Conservation (phyloP, 1,140 invertebrate genomes). For the Platyscapa corneri region DNA sequence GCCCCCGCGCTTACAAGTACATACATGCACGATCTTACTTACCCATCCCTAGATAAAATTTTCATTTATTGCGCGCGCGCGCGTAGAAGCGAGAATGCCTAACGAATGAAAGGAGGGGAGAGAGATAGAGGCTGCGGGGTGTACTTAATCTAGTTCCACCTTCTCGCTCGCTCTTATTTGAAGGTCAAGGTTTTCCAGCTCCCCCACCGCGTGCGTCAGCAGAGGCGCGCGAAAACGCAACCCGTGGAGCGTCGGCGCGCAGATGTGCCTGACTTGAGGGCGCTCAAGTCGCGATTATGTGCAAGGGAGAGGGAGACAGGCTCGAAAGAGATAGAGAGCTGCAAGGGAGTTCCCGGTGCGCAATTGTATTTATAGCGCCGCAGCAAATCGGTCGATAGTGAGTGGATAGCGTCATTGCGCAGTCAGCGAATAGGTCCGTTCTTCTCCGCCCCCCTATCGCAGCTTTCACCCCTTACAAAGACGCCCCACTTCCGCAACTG, state of each 20-base stretch:
- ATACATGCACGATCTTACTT: background rate
- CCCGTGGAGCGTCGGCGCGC: too few species aligned
- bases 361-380: slow-evolving; percentile 21
- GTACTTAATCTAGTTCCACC: slow-evolving; percentile 40
- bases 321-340: background rate
- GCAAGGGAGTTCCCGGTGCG: background rate
- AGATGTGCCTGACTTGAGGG: background rate
- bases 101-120: background rate
- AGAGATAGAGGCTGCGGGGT: background rate
- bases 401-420: slow-evolving; percentile 26
- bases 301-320: background rate
- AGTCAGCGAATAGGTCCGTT: background rate
- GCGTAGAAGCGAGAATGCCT: background rate
- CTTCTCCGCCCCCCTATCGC: background rate
- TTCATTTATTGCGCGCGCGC: background rate
- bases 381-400: slow-evolving; percentile 23
- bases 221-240: background rate
- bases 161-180: slow-evolving; percentile 17
- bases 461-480: background rate
- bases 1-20: too few species aligned
- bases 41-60: background rate
- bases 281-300: background rate
- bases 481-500: background rate
- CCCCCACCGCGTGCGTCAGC: background rate
- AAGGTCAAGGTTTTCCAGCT: slow-evolving; percentile 49